These are phyloP conservation scores for Rhombomys opimus DNA, from an alignment of 2,113 vertebrate genomes.

Conservation along the genomic window DNA sequence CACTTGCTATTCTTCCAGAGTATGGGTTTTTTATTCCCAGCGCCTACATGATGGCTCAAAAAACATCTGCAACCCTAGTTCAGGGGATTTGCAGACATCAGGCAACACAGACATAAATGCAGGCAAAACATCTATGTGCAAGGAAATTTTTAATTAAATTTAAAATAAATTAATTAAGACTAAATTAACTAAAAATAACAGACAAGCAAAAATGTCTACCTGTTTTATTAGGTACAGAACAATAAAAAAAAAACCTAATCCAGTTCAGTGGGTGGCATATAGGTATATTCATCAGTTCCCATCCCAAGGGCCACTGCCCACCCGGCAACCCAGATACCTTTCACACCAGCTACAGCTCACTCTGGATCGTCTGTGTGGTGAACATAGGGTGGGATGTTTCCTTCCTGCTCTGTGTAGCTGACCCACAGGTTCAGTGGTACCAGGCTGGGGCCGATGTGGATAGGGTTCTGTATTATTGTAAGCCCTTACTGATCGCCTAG, in stretches of 20 bases:
- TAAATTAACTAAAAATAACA: neutral
- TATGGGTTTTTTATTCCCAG: neutral
- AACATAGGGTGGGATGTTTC: too few relatives aligned
- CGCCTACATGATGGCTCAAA: neutral
- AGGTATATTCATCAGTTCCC: too few relatives aligned
- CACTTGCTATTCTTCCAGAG: neutral
- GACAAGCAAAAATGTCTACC: neutral
- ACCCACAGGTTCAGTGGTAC: neutral
- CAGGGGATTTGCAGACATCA: neutral
- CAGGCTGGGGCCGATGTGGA: neutral
- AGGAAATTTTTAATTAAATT: neutral
- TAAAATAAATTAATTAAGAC: neutral
- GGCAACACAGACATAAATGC: neutral
- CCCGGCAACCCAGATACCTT: neutral
- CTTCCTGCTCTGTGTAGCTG: accelerated
- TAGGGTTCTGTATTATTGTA: neutral
- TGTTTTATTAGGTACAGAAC: neutral
- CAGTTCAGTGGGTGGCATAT: accelerated
- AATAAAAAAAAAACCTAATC: neutral
- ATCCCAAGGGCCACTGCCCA: neutral
- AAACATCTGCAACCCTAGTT: neutral
- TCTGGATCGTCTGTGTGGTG: neutral
- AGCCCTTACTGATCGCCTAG: neutral
- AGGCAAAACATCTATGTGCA: neutral
- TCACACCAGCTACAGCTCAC: neutral